Conservation (phyloP, 35 echinoderm and acorn worm species). For the Heliocidaris tuberculata region DNA sequence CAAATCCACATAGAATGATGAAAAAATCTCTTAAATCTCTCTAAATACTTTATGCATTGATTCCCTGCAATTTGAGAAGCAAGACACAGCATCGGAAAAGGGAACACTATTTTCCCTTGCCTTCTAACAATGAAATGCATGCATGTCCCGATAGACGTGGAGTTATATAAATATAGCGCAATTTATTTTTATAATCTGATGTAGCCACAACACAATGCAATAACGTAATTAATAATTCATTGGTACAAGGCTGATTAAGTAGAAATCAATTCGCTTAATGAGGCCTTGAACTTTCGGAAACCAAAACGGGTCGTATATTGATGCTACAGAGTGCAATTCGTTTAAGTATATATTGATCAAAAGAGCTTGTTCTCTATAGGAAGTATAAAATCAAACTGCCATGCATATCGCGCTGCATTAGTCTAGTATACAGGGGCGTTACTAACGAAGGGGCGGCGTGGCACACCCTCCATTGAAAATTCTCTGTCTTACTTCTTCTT, state of each 20-base stretch:
- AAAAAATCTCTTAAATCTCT: too few species aligned
- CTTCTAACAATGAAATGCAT: background rate
- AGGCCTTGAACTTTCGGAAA: background rate
- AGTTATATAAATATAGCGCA: background rate
- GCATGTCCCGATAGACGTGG: background rate
- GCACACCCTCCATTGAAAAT: too few species aligned
- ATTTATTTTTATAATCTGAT: background rate
- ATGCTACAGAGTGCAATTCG: background rate
- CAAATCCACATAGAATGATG: too few species aligned
- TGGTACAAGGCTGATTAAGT: background rate
- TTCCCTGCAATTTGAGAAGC: too few species aligned
- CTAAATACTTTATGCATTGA: too few species aligned
- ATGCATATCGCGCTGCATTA: too few species aligned
- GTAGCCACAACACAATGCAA: background rate
- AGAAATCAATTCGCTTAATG: background rate
- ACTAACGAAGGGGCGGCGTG: too few species aligned
- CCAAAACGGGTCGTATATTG: background rate
- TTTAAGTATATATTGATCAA: background rate
- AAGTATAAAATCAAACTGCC: too few species aligned
- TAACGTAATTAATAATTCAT: conserved; percentile 13
- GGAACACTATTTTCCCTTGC: too few species aligned
- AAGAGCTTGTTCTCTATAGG: background rate
- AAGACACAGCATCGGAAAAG: too few species aligned
- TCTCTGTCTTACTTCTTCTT: too few species aligned
- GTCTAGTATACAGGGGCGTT: too few species aligned